Evolutionary conservation across 2,797 vertebrate species (phyloP).

Genomic region (Stomatorhinus walkeri): DNA sequence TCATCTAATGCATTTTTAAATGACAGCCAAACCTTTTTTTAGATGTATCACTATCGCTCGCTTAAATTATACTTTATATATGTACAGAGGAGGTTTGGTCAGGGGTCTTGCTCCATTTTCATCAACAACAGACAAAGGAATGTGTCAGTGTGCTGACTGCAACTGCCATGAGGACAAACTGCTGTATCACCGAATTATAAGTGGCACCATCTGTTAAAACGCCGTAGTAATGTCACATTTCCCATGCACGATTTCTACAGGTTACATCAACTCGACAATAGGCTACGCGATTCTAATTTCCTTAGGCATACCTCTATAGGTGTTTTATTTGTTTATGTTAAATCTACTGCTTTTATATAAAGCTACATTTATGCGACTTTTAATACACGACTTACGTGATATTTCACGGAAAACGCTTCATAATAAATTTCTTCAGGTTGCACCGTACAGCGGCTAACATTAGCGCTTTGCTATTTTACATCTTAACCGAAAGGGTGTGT

Average conservation of each 20-base stretch:
- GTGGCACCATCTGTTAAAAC: slow-evolving; percentile 25
- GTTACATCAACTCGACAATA: neutral
- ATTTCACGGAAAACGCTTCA: neutral
- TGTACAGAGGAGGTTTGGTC: neutral
- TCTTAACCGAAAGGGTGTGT: slow-evolving; percentile 13
- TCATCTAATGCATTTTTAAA: slow-evolving; percentile 43
- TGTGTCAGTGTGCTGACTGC: slow-evolving; percentile 24
- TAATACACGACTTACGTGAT: neutral
- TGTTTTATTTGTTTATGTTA: neutral
- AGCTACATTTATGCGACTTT: neutral
- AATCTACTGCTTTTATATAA: neutral
- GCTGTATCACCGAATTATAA: slow-evolving; percentile 56
- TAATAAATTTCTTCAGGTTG: neutral
- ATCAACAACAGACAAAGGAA: slow-evolving; percentile 49
- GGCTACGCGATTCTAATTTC: neutral
- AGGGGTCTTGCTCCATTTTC: slow-evolving; percentile 2
- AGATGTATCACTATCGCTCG: slow-evolving; percentile 38
- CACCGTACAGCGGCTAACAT: neutral
- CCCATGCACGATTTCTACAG: neutral
- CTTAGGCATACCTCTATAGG: neutral
- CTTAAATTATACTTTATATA: slow-evolving; percentile 16
- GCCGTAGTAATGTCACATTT: slow-evolving; percentile 21
- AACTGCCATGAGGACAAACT: slow-evolving; percentile 37
- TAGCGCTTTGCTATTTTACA: neutral
- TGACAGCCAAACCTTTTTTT: slow-evolving; percentile 38